Conservation (phyloP, 1,140 invertebrate genomes). For the Philopotamus ludificatus region DNA sequence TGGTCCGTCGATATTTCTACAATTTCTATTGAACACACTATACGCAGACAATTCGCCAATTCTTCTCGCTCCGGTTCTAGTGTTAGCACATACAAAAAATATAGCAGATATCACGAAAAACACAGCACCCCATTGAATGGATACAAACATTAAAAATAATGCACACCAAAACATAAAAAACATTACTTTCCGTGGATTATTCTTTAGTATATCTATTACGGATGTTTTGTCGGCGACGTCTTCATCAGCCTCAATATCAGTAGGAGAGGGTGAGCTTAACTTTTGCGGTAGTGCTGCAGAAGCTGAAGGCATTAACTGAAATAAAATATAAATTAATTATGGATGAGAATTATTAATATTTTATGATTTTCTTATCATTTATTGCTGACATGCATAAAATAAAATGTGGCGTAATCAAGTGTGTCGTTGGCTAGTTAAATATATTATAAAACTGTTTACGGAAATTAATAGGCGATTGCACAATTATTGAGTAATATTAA, state of each 20-base stretch:
- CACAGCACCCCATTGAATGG: constrained; percentile 86
- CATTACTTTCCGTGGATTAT: constrained; percentile 23
- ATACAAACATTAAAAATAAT: constrained; percentile 54
- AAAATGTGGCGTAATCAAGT: no score
- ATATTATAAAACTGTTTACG: not conserved
- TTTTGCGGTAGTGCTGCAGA: no score
- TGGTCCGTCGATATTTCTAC: constrained; percentile 88
- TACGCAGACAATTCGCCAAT: constrained; percentile 88
- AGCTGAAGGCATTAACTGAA: constrained; percentile 21
- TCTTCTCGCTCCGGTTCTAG: constrained; percentile 68
- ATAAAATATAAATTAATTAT: not conserved
- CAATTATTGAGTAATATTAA: not conserved
- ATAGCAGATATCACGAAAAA: constrained; percentile 82
- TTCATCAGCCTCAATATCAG: constrained; percentile 23
- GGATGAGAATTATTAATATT: not conserved
- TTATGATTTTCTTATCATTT: not conserved
- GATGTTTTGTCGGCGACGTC: constrained; percentile 20
- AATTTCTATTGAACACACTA: constrained; percentile 96
- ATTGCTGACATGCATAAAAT: not conserved
- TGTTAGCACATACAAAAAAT: constrained; percentile 81
- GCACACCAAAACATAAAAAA: constrained; percentile 47
- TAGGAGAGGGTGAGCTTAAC: constrained; percentile 3
- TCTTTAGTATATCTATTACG: constrained; percentile 7
- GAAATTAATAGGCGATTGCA: not conserved
- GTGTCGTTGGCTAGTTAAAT: not conserved